Conservation (phyloP, 2,888 invertebrate species). For the Lydus trimaculatus region DNA sequence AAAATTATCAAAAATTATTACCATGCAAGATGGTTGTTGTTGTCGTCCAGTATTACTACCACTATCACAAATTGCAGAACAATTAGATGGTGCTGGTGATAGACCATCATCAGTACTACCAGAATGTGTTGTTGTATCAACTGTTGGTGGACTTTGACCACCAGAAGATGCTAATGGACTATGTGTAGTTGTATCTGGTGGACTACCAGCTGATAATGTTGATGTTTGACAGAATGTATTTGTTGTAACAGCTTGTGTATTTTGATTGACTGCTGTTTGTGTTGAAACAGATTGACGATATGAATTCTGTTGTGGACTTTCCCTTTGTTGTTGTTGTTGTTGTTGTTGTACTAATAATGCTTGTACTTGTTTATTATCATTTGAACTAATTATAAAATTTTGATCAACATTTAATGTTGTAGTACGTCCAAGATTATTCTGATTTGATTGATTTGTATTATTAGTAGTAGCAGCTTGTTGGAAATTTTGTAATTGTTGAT, state of each 20-base stretch:
- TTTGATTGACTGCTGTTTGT: constrained; percentile 71
- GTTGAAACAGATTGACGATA: constrained; percentile 76
- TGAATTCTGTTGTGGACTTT: constrained; percentile 48
- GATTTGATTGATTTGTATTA: constrained; percentile 52
- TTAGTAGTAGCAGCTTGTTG: too few species aligned
- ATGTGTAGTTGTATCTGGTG: constrained; percentile 86
- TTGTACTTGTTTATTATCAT: constrained; percentile 54
- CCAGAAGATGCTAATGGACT: constrained; percentile 73
- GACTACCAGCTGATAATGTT: constrained; percentile 65
- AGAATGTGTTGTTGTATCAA: constrained; percentile 60
- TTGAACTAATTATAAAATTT: constrained; percentile 63
- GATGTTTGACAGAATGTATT: constrained; percentile 61
- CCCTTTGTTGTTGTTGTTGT: constrained; percentile 12
- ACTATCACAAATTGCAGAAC: constrained; percentile 51
- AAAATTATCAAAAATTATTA: constrained; percentile 34
- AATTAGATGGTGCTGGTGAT: constrained; percentile 59
- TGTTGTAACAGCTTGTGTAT: constrained; percentile 58
- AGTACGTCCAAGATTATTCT: constrained; percentile 55
- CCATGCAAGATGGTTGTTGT: constrained; percentile 59
- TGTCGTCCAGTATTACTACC: constrained; percentile 50
- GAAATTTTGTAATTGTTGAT: constrained; percentile 63
- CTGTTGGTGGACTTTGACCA: constrained; percentile 59
- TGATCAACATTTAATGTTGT: constrained; percentile 67
- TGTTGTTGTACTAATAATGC: constrained; percentile 51
- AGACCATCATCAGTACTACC: constrained; percentile 60